Base-by-base conservation (phyloP, 2,888 invertebrate genomes). In the Agapostemon virescens region DNA sequence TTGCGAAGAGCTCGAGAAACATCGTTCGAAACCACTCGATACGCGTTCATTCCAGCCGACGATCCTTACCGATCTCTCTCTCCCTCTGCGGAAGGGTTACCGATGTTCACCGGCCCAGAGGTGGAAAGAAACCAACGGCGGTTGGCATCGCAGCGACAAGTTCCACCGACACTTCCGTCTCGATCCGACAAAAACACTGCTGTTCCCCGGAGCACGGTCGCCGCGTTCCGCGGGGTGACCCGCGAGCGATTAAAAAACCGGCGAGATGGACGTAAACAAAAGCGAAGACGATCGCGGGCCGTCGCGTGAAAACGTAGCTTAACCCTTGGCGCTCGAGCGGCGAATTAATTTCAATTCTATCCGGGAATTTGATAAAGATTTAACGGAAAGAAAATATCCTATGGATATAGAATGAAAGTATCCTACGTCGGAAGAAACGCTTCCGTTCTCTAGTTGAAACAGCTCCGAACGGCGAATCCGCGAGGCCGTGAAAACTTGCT, bases 231-330 rank as follows among this genome's bases (percentile, higher is more conserved):
- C 15, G 26, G 26, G 55, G 55, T 55, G 55, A 55, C 55, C 55
- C 55, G 26, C 26, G 26, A 55, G 15, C 23, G 55, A 26, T 55
- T 55, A 55, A 55, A 55, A 55, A 55, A 55, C 55, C 26, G 26
- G 15, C 6, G 17, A 15, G n/a, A 26, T 6, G 26, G 17, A 26
- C 26, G 7, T 26, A 17, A 55, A 55, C 55, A 26, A 26, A 55
- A 26, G 26, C 55, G 6, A 61, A 61, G 17, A 61, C 9, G 33
- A 61, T 20, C 9, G 30, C 20, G 58, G 26, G 33, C 7, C 33
- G 20, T 61, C 58, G 4, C 58, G 33, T 61, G 30, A 58, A 30
- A 58, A 58, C 20, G 58, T 58, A 30, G 58, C 58, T 58, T 58
- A 58, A 58, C 1, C 20, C 42, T 55, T 66, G 38, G 61, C 45